Evolutionary conservation across 2,797 vertebrate species (phyloP), one percentile per base, ranked within the genome.

Genomic region (Halcyon badia): DNA sequence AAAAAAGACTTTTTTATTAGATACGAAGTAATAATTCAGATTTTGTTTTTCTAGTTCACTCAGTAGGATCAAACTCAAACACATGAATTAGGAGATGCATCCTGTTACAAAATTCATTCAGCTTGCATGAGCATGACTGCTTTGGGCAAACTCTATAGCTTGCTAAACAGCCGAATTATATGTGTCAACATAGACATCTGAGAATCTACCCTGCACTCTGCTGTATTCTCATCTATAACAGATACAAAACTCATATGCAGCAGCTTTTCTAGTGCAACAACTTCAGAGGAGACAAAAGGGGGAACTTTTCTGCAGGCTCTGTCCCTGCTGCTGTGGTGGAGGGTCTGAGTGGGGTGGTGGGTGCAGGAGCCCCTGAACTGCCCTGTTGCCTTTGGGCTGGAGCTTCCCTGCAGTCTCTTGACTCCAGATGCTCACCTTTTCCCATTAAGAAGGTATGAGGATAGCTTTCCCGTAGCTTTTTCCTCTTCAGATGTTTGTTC

Each of bases 341-440:
- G 31, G 8, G 5, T 25, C 33, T 30, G 14, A 14, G 8, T 0
- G 2, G 19, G 24, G 10, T 0, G 0, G 10, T 51, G 54, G 77
- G 30, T 0, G 0, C 62, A 9, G 35, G 24, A 94, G 2, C 14
- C n/a, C 26, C 33, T 3, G 2, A 22, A 20, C 21, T 68, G 17
- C 28, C 52, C 61, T 49, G 26, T 31, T 12, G 2, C 62, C 22
- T 52, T 46, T 0, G 0, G 71, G 17, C 14, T 64, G 28, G 11
- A 84, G 31, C 31, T 64, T 61, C 20, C 12, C 48, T 26, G 0
- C 8, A 39, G 26, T 21, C 25, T 65, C 33, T 25, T 31, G 26
- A 60, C 33, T 69, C 35, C 31, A 56, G 30, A 20, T 75, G 17
- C 26, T 85, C 5, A 2, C 2, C 19, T 35, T 79, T 92, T 39